Evolutionary conservation across 2,797 vertebrate species (phyloP), one percentile per base, ranked within the genome.

Genomic region (Melopsittacus undulatus): DNA sequence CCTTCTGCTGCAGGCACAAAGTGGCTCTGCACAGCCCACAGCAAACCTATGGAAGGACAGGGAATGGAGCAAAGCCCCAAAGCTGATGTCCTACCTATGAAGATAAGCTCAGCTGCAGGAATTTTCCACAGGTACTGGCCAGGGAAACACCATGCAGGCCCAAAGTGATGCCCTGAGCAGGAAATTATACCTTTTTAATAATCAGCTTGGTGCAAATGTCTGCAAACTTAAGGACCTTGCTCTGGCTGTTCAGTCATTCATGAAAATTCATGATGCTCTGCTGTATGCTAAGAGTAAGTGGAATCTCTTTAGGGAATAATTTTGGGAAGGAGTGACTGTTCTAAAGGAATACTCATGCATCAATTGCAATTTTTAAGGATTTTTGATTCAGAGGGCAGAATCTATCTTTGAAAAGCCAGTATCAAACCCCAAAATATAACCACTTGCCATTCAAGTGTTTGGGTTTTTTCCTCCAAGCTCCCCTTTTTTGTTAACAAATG

Each of bases 171-270:
- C 40, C 40, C 63, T 40, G 52, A 82, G 72, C 68, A 61, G 86
- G 80, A 81, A 91, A 81, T 46, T 2, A 2, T 24, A 5, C 48
- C 67, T 24, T 29, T 40, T 21, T 1, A 45, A 69, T 1, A 23
- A 74, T 43, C 16, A 7, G 10, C 52, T 63, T 36, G 73, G 66
- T n/a, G 66, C 3, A 5, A 79, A 68, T 79, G 63, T 63, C 88
- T 63, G 72, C 68, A 77, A 30, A 92, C 14, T 18, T 64, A 29
- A 72, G 64, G 72, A 42, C 32, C 72, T 19, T 34, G 87, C 91
- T 62, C 77, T 30, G 75, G 34, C 74, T 92, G 68, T 36, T 85
- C 84, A 46, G 79, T 89, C 89, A 56, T 85, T 93, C 94, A 87
- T 79, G 87, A 89, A 70, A 68, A 94, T 91, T 85, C 84, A 42